Conservation (phyloP, 2,113 vertebrate species). For the Silurus asotus region DNA sequence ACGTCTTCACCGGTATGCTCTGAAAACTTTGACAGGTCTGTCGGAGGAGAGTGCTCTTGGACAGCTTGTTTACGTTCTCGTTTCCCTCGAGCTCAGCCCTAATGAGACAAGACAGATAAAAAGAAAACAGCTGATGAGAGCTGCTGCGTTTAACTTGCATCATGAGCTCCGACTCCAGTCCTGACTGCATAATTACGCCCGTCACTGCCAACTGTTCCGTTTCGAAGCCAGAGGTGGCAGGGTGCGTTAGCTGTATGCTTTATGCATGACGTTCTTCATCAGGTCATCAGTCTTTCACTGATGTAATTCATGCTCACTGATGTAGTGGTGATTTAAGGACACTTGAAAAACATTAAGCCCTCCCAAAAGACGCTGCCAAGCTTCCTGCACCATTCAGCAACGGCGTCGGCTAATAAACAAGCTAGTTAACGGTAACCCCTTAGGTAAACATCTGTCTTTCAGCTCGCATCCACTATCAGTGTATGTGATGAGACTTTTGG, state of each 20-base stretch:
- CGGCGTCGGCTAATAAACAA: background rate
- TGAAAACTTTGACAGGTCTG: conserved; percentile 34
- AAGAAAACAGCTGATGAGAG: conserved; percentile 66
- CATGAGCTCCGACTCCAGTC: conserved; percentile 48
- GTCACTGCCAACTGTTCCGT: conserved; percentile 38
- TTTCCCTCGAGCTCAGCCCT: conserved; percentile 63
- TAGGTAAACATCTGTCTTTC: background rate
- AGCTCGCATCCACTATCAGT: background rate
- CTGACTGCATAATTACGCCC: conserved; percentile 58
- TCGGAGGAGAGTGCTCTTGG: conserved; percentile 64
- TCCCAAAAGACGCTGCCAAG: background rate
- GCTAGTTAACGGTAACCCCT: background rate
- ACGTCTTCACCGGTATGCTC: background rate
- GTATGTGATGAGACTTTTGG: no score
- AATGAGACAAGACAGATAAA: conserved; percentile 68
- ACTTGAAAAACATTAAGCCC: background rate
- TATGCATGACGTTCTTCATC: background rate
- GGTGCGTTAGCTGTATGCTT: background rate
- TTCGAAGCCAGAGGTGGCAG: conserved; percentile 31
- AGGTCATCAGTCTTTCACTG: background rate
- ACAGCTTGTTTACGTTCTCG: conserved; percentile 67
- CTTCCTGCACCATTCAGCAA: background rate
- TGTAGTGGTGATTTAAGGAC: background rate
- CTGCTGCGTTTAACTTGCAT: conserved; percentile 63
- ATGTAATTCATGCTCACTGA: background rate